Percentiles rank a stretch among this genome's conserved stretches.
Evolutionary conservation across 2,888 invertebrate species (phyloP).

Genomic region (Cryptosula pallasiana): DNA sequence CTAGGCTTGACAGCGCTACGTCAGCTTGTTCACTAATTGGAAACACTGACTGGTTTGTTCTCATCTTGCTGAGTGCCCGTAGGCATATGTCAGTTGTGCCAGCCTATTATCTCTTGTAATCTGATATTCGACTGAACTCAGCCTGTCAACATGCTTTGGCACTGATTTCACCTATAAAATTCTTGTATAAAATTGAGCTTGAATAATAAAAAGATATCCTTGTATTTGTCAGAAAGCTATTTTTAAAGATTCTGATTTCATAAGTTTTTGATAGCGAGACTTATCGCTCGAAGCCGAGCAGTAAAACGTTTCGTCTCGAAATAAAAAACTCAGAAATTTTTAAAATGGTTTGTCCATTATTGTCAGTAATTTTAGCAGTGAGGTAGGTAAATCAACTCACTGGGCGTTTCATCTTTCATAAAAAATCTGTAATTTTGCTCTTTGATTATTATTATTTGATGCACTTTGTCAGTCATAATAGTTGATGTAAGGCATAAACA

Average conservation of each 20-base stretch:
- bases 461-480: background rate
- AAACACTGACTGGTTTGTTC: background rate
- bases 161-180: background rate
- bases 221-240: too few species aligned
- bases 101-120: background rate
- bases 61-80: background rate
- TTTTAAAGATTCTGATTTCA: too few species aligned
- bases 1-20: background rate
- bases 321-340: too few species aligned
- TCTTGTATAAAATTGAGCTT: too few species aligned
- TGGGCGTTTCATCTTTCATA: too few species aligned
- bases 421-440: background rate
- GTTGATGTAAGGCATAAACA: slow-evolving; percentile 14
- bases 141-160: background rate
- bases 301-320: too few species aligned
- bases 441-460: background rate
- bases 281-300: too few species aligned
- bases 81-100: slow-evolving; percentile 23
- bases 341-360: too few species aligned
- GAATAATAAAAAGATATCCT: too few species aligned
- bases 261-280: too few species aligned
- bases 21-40: background rate
- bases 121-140: background rate
- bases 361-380: too few species aligned
- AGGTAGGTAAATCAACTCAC: too few species aligned